Evolutionary conservation across 2,113 vertebrate species (phyloP).

Genomic region (Pionites leucogaster): DNA sequence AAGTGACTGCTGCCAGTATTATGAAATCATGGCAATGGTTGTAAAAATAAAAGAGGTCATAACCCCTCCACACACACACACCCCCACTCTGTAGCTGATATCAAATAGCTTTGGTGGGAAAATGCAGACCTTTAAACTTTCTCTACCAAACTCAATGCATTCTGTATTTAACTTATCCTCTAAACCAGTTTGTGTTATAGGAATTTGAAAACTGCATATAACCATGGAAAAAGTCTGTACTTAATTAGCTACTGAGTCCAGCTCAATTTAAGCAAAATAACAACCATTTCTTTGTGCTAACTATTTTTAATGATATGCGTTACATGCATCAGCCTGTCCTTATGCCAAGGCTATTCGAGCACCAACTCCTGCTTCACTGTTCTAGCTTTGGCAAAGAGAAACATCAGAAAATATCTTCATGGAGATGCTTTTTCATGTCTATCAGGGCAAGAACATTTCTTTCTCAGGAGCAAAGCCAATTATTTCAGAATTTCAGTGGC

Average conservation of each 20-base stretch:
- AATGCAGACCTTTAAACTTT: conserved; percentile 86
- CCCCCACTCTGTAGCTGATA: conserved; percentile 80
- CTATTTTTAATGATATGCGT: conserved; percentile 63
- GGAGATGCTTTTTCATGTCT: conserved; percentile 35
- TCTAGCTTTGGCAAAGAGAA: conserved; percentile 44
- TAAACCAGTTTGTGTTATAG: conserved; percentile 76
- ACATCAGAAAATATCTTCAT: conserved; percentile 16
- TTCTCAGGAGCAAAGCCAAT: neutral
- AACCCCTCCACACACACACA: conserved; percentile 79
- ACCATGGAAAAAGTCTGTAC: conserved; percentile 65
- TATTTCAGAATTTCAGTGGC: neutral
- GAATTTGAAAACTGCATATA: conserved; percentile 76
- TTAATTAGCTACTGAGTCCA: conserved; percentile 71
- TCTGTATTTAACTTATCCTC: conserved; percentile 78
- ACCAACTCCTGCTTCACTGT: conserved; percentile 25
- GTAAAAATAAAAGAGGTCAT: conserved; percentile 85
- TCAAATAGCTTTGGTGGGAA: conserved; percentile 87
- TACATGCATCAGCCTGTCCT: conserved; percentile 62
- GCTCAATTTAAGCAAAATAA: conserved; percentile 61
- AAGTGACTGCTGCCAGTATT: conserved; percentile 77
- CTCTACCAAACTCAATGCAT: conserved; percentile 78
- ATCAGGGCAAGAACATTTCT: neutral
- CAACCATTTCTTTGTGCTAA: conserved; percentile 70
- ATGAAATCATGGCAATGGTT: conserved; percentile 84
- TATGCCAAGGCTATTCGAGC: conserved; percentile 11